Evolutionary conservation across 2,797 vertebrate species (phyloP), one percentile per base, ranked within the genome.

Genomic region (Coracias cyanogaster): DNA sequence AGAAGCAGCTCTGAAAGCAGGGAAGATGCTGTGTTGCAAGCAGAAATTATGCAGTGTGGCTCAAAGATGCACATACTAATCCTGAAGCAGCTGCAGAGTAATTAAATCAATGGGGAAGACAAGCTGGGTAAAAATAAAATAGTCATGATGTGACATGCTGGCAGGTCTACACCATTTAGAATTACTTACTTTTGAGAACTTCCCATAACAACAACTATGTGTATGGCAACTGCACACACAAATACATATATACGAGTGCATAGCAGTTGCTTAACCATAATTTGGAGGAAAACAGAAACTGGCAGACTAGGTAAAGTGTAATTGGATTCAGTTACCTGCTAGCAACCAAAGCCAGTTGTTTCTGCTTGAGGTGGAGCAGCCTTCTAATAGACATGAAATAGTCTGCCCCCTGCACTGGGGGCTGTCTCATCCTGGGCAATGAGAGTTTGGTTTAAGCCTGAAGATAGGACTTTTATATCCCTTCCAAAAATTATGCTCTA

Each of bases 41-140:
- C 49, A 88, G 89, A 88, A 96, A 92, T 86, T 84, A 62, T 67
- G 51, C 82, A 55, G 66, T 3, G 35, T 88, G 69, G 28, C 78
- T 95, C 87, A 55, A 76, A 94, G 82, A 87, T 78, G 72, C 65
- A 82, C 92, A 94, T 85, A 45, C 33, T 79, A 70, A 29, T 70
- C 45, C 39, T 72, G 37, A 90, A 93, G 89, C 93, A 96, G 95
- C 93, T 96, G 86, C 81, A 95, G 86, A 91, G 81, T 85, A 82
- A 92, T 92, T 89, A 90, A 85, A 85, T 85, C 81, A 96, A 57
- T 67, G 41, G 78, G 37, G 79, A 91, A 91, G 76, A 55, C 82
- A 81, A 14, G 70, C 35, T 9, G 41, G 66, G 65, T 92, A 64
- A 76, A 94, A 94, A 89, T 66, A 82, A 95, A 87, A 65, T 16